Evolutionary conservation across 2,797 vertebrate genomes (phyloP).

Genomic region (Odontamblyopus rebecca): DNA sequence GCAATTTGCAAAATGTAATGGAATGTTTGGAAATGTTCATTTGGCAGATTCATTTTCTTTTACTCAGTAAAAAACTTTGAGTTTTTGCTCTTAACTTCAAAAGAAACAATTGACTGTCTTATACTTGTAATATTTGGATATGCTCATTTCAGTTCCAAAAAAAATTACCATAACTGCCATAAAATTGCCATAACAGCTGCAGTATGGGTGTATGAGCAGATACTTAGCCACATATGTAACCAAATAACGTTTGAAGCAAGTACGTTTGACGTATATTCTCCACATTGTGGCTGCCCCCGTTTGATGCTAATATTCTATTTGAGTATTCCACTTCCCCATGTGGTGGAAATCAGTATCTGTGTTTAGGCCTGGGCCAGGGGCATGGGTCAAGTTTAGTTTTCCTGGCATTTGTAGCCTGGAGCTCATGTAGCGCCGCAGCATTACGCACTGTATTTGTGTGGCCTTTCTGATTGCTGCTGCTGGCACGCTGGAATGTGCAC

Average conservation of each 20-base stretch:
- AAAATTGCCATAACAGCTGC: not conserved
- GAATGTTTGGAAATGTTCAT: too few species aligned
- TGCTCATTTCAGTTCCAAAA: not conserved
- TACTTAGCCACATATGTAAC: not conserved
- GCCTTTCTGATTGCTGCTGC: conserved; percentile 72
- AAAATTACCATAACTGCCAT: not conserved
- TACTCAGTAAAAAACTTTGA: too few species aligned
- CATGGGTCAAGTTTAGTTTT: conserved; percentile 48
- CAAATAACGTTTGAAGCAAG: not conserved
- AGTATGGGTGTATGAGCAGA: not conserved
- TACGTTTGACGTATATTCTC: not conserved
- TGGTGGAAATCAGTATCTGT: conserved; percentile 39
- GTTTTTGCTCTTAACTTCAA: too few species aligned
- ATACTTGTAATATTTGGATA: not conserved
- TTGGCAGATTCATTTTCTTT: too few species aligned
- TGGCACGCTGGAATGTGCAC: conserved; percentile 54
- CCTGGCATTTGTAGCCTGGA: conserved; percentile 41
- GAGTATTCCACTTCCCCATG: conserved; percentile 1
- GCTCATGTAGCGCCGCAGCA: conserved; percentile 49
- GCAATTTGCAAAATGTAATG: too few species aligned
- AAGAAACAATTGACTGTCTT: too few species aligned
- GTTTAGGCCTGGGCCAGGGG: conserved; percentile 35
- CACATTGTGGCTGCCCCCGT: not conserved
- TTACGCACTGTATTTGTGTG: conserved; percentile 66
- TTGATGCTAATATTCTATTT: conserved; percentile 10